These are phyloP conservation scores for Catocala nupta DNA, from an alignment of 2,888 invertebrate species.

Conservation along the genomic window DNA sequence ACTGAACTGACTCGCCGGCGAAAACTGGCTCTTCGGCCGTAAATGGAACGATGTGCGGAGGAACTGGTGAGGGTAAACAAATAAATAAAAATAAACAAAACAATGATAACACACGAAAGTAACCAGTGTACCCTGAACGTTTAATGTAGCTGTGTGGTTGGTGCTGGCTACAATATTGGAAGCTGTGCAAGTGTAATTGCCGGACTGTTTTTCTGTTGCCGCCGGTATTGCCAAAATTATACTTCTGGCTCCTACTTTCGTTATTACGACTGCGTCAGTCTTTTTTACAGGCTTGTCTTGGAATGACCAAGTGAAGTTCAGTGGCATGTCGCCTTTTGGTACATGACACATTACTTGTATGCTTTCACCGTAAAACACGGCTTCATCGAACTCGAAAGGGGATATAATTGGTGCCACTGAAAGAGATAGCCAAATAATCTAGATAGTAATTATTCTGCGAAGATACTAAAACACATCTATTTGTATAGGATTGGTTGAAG, in stretches of 20 bases:
- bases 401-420: slow-evolving; percentile 88
- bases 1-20: slow-evolving; percentile 89
- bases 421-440: slow-evolving; percentile 59
- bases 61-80: slow-evolving; percentile 78
- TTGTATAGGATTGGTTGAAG: slow-evolving; percentile 41
- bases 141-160: slow-evolving; percentile 88
- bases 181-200: slow-evolving; percentile 92
- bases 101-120: slow-evolving; percentile 59
- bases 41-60: slow-evolving; percentile 89
- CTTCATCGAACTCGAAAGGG: slow-evolving; percentile 87
- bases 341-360: slow-evolving; percentile 87
- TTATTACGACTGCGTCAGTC: slow-evolving; percentile 79
- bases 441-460: slow-evolving; percentile 27
- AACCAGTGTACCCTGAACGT: slow-evolving; percentile 89
- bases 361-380: slow-evolving; percentile 87
- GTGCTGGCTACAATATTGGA: slow-evolving; percentile 90
- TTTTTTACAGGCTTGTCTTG: slow-evolving; percentile 85
- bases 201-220: slow-evolving; percentile 90
- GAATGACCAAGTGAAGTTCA: slow-evolving; percentile 90
- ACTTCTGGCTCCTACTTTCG: slow-evolving; percentile 88
- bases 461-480: slow-evolving; percentile 29
- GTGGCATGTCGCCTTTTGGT: slow-evolving; percentile 91
- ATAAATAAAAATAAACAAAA: slow-evolving; percentile 60
- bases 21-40: slow-evolving; percentile 88
- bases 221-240: slow-evolving; percentile 89